Base-by-base conservation (phyloP, 2,113 vertebrate genomes). In the Delphinapterus leucas region DNA sequence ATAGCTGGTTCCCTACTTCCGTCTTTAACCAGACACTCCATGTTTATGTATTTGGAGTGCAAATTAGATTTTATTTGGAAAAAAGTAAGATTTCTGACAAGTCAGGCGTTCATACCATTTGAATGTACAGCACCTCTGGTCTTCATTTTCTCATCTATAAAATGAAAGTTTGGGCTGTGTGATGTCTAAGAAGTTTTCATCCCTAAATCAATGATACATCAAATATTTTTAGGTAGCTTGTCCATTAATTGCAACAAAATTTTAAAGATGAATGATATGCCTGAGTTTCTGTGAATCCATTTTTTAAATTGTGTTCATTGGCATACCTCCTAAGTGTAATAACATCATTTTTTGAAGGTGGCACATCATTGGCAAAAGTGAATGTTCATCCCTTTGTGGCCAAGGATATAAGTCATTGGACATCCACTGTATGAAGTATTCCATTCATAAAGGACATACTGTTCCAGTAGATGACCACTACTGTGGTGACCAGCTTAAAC, bases 301-400 rank as follows among this genome's bases (percentile, higher is more conserved):
- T 38, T 93, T 89, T 25, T 21, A 55, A 41, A 41, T 65, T 38
- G 1, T 28, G 55, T 36, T 67, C 8, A 26, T 28, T 38, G n/a
- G 14, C 53, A 25, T 0, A 25, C 6, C 60, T 81, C 23, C 9
- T 81, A 80, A 71, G 33, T 31, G 1, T 67, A 14, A n/a, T 61
- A 33, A 10, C n/a, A 20, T 38, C 31, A 8, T 81, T 96, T 97
- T 85, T 98, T 96, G 60, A 97, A 99, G 99, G 98, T 99, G 99
- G 99, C 98, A 99, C 44, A 97, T 98, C 44, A 97, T 98, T 80
- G 99, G 99, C 71, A 99, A 99, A 98, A 99, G 99, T 47, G 99
- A 99, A 58, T 99, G 99, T 76, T 99, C 99, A 0, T 98, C 99
- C 1, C 99, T 98, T 33, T 99, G 99, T 82, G 99, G 99, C 18